These are phyloP conservation scores for Scarus forsteni DNA, from an alignment of 2,797 vertebrate genomes.

Conservation along the genomic window DNA sequence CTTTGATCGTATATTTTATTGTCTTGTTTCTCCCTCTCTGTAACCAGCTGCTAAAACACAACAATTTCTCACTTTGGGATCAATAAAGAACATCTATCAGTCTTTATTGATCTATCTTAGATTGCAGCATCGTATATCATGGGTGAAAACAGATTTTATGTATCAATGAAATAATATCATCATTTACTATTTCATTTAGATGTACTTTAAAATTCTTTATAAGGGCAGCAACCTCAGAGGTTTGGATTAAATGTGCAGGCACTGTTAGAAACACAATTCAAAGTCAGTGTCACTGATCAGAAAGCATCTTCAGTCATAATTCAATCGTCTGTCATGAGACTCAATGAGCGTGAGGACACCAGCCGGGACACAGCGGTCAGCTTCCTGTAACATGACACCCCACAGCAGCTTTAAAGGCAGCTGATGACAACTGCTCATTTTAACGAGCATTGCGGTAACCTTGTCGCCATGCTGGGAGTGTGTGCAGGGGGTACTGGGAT, in stretches of 20 bases:
- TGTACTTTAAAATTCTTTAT: not conserved
- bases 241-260: not conserved
- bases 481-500: conserved; percentile 2
- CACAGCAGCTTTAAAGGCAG: conserved; percentile 45
- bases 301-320: not conserved
- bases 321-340: conserved; percentile 32
- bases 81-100: too few species aligned
- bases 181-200: too few species aligned
- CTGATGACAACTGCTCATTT: conserved; percentile 71
- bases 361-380: conserved; percentile 30
- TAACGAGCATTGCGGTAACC: conserved; percentile 73
- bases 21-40: too few species aligned
- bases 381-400: conserved; percentile 72
- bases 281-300: too few species aligned
- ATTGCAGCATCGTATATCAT: too few species aligned
- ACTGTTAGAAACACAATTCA: not conserved
- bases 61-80: too few species aligned
- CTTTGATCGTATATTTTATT: too few species aligned
- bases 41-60: too few species aligned
- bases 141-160: too few species aligned
- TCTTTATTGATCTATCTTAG: too few species aligned
- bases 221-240: not conserved
- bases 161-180: too few species aligned
- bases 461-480: conserved; percentile 58
- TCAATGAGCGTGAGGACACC: conserved; percentile 41